Evolutionary conservation across 2,797 vertebrate species (phyloP).

Genomic region (Enteromius afrohamiltoni): DNA sequence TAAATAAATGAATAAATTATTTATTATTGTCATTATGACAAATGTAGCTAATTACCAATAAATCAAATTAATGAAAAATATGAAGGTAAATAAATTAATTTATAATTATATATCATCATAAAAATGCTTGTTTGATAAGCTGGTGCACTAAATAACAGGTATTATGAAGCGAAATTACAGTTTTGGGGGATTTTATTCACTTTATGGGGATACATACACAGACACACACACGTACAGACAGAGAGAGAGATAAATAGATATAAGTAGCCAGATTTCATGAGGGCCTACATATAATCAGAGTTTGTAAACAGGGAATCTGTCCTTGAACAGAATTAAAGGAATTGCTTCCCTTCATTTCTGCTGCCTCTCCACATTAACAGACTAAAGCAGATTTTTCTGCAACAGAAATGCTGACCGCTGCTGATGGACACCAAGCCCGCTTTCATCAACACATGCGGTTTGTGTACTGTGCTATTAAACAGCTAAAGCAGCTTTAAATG

Average conservation of each 20-base stretch:
- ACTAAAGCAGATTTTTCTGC: conserved; percentile 30
- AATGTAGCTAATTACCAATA: not conserved
- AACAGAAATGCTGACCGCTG: conserved; percentile 53
- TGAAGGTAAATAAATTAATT: not conserved
- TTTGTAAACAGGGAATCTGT: conserved; percentile 6
- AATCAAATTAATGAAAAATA: not conserved
- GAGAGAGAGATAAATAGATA: no score
- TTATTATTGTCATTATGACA: no score
- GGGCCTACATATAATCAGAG: not conserved
- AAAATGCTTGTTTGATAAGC: not conserved
- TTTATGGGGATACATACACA: not conserved
- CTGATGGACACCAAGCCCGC: conserved; percentile 40
- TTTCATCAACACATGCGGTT: conserved; percentile 34
- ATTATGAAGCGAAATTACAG: not conserved
- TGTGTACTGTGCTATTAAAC: conserved; percentile 37
- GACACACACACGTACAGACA: not conserved
- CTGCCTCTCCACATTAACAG: conserved; percentile 34
- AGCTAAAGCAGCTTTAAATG: conserved; percentile 50
- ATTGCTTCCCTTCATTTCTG: not conserved
- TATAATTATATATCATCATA: not conserved
- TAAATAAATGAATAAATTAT: no score
- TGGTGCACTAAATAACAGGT: not conserved
- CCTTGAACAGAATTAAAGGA: conserved; percentile 18
- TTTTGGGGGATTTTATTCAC: not conserved
- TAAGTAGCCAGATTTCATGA: not conserved